phyloP scores from a whole-genome alignment of 2,888 invertebrate genomes.

The Mystacides longicornis region DNA sequence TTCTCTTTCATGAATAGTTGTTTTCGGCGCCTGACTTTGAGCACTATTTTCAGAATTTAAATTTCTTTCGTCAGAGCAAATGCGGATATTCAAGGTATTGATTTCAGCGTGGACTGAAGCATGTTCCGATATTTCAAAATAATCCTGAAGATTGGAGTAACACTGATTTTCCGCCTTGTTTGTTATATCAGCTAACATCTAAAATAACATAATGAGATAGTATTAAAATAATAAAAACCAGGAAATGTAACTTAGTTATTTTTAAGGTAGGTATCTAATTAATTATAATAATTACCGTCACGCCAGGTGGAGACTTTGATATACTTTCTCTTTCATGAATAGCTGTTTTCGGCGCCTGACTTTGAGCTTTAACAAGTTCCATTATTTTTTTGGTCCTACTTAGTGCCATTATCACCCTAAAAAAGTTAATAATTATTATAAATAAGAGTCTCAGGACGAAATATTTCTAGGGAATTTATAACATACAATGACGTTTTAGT shows the following conservation, averaged over 20 bases:
- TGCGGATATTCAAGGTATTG: too few species aligned
- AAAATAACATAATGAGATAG: neutral
- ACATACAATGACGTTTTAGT: too few species aligned
- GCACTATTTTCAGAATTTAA: neutral
- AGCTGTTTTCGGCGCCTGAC: neutral
- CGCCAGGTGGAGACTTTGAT: too few species aligned
- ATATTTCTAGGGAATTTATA: too few species aligned
- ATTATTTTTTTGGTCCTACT: neutral
- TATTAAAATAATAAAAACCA: neutral
- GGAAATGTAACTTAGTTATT: neutral
- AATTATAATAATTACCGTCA: too few species aligned
- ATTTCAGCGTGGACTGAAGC: neutral
- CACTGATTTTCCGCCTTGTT: neutral
- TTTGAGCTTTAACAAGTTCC: neutral
- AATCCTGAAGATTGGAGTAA: neutral
- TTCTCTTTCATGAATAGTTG: neutral
- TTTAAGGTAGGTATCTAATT: too few species aligned
- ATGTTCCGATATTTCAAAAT: too few species aligned
- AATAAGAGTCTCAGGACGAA: too few species aligned
- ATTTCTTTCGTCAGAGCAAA: neutral
- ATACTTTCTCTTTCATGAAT: neutral
- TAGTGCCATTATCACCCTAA: too few species aligned
- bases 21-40: neutral
- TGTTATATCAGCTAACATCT: neutral
- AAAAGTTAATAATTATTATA: too few species aligned